phyloP scores from a whole-genome alignment of 2,113 vertebrate genomes.

The Phylloscopus trochiloides region DNA sequence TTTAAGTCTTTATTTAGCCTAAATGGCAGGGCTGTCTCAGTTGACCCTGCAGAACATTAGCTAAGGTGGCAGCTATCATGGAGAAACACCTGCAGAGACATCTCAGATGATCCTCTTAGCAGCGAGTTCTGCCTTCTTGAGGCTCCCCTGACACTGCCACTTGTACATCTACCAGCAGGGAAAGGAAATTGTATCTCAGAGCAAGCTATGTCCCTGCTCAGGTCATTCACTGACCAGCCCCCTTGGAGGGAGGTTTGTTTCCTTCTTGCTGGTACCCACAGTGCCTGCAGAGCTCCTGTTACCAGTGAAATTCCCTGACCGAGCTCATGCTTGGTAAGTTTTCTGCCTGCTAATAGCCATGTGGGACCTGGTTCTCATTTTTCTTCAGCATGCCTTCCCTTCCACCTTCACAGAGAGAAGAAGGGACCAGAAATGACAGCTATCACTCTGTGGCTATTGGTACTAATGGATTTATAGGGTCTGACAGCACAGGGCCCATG shows the following conservation, averaged over 20 bases:
- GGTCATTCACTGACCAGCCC: background rate
- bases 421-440: background rate
- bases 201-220: background rate
- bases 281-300: background rate
- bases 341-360: background rate
- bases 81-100: accelerated
- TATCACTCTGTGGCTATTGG: background rate
- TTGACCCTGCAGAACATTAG: accelerated
- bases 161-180: background rate
- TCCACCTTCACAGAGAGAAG: background rate
- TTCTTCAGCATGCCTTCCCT: background rate
- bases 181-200: background rate
- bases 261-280: background rate
- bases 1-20: background rate
- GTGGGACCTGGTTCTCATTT: background rate
- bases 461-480: background rate
- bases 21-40: background rate
- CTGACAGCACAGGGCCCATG: accelerated
- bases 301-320: background rate
- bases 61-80: background rate
- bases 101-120: background rate
- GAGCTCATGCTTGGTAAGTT: background rate
- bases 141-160: background rate
- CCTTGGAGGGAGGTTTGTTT: accelerated
- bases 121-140: accelerated